phyloP scores from a whole-genome alignment of 1,140 invertebrate species.

The Stegodyphus mimosarum region DNA sequence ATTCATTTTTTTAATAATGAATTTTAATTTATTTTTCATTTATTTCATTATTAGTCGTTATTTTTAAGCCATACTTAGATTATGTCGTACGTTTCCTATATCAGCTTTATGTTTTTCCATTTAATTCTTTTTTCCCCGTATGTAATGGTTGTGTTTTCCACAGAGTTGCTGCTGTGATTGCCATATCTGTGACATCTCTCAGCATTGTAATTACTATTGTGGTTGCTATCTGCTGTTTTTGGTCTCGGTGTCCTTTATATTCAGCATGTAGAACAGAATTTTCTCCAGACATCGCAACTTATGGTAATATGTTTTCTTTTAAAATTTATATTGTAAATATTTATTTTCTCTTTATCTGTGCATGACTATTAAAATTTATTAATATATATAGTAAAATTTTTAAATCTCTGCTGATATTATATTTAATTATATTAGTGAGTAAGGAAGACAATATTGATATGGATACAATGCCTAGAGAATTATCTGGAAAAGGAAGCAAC shows the following conservation, averaged over 20 bases:
- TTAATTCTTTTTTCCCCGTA: too few relatives aligned
- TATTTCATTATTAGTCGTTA: too few relatives aligned
- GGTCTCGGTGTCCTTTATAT: conserved; percentile 65
- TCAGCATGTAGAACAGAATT: conserved; percentile 64
- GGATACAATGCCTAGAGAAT: conserved; percentile 29
- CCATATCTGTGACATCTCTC: conserved; percentile 63
- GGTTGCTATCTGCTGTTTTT: conserved; percentile 65
- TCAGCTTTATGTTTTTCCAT: too few relatives aligned
- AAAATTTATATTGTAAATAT: too few relatives aligned
- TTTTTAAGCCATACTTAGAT: too few relatives aligned
- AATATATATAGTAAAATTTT: too few relatives aligned
- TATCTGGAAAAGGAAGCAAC: conserved; percentile 15
- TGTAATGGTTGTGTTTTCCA: neutral
- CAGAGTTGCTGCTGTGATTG: conserved; percentile 63
- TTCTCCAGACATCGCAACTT: conserved; percentile 64
- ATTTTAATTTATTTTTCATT: too few relatives aligned
- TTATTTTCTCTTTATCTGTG: too few relatives aligned
- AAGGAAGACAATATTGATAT: conserved; percentile 11
- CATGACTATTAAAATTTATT: too few relatives aligned
- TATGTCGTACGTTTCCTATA: too few relatives aligned
- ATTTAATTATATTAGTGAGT: neutral
- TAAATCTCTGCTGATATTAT: neutral
- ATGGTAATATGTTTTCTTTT: conserved; percentile 62
- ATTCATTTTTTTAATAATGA: too few relatives aligned
- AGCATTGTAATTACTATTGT: conserved; percentile 63